phyloP scores from a whole-genome alignment of 2,113 vertebrate genomes.

The Andinoacara biseriatus region DNA sequence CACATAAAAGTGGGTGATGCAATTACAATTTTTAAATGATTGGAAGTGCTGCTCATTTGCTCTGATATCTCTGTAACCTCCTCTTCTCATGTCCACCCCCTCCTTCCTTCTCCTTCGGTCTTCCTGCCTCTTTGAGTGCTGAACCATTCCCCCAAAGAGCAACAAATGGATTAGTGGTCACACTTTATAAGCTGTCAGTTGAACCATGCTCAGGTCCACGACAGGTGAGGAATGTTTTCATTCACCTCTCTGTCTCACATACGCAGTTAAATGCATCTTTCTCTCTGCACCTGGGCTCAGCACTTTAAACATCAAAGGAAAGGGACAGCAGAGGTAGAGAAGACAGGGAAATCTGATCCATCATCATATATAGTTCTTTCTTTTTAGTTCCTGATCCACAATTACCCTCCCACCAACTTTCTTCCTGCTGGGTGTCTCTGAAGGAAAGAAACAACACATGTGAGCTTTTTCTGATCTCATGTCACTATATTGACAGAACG shows the following conservation, averaged over 20 bases:
- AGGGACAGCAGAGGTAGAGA: slow-evolving; percentile 36
- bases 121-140: slow-evolving; percentile 58
- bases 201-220: slow-evolving; percentile 47
- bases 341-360: slow-evolving; percentile 60
- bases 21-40: slow-evolving; percentile 55
- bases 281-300: slow-evolving; percentile 48
- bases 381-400: slow-evolving; percentile 18
- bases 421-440: slow-evolving; percentile 8
- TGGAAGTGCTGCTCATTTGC: slow-evolving; percentile 49
- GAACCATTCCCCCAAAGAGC: slow-evolving; percentile 67
- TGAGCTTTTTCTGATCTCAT: not conserved
- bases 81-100: not conserved
- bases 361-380: slow-evolving; percentile 49
- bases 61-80: slow-evolving; percentile 38
- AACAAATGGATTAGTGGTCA: slow-evolving; percentile 66
- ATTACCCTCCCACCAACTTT: not conserved
- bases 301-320: slow-evolving; percentile 68
- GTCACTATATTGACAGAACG: not conserved
- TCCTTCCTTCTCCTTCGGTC: slow-evolving; percentile 29
- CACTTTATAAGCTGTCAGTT: slow-evolving; percentile 72
- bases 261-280: slow-evolving; percentile 44
- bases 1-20: slow-evolving; percentile 53
- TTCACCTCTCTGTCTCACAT: slow-evolving; percentile 50
- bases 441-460: slow-evolving; percentile 27
- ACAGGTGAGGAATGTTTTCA: slow-evolving; percentile 74